phyloP scores from a whole-genome alignment of 2,797 vertebrate genomes.

The Amphiprion clarkii region DNA sequence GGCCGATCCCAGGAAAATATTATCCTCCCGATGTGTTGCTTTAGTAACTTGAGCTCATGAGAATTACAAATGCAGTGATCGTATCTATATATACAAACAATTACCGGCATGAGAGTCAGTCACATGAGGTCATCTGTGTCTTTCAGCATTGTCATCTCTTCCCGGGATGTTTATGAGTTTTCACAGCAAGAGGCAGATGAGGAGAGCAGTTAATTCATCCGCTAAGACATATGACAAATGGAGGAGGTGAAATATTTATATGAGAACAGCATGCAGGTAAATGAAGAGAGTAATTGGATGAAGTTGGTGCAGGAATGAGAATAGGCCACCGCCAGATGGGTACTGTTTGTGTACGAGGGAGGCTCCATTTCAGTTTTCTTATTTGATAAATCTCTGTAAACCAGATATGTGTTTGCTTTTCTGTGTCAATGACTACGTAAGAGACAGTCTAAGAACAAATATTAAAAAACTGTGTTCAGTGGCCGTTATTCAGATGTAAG shows the following conservation, averaged over 20 bases:
- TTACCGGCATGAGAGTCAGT: constrained; percentile 8
- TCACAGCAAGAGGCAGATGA: constrained; percentile 52
- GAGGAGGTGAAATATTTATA: constrained; percentile 61
- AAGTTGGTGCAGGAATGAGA: constrained; percentile 51
- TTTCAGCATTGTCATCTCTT: constrained; percentile 29
- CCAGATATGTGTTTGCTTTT: neutral
- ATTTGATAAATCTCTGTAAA: constrained; percentile 22
- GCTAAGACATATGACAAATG: constrained; percentile 58
- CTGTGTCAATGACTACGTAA: neutral
- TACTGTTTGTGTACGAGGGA: constrained; percentile 10
- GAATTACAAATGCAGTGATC: too few species aligned
- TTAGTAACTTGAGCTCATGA: neutral
- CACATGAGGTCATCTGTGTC: constrained; percentile 28
- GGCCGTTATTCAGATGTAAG: constrained; percentile 20
- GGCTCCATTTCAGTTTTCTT: neutral
- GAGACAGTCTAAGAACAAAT: neutral
- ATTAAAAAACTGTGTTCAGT: constrained; percentile 9
- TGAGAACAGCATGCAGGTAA: constrained; percentile 64
- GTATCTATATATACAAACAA: constrained; percentile 12
- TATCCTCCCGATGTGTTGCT: constrained; percentile 14
- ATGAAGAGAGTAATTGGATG: constrained; percentile 52
- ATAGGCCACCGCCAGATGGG: constrained; percentile 30
- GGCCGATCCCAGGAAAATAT: constrained; percentile 29
- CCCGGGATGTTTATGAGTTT: constrained; percentile 60
- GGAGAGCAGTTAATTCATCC: constrained; percentile 52